These are phyloP conservation scores for Acronicta aceris DNA, from an alignment of 2,888 invertebrate species.

Conservation along the genomic window DNA sequence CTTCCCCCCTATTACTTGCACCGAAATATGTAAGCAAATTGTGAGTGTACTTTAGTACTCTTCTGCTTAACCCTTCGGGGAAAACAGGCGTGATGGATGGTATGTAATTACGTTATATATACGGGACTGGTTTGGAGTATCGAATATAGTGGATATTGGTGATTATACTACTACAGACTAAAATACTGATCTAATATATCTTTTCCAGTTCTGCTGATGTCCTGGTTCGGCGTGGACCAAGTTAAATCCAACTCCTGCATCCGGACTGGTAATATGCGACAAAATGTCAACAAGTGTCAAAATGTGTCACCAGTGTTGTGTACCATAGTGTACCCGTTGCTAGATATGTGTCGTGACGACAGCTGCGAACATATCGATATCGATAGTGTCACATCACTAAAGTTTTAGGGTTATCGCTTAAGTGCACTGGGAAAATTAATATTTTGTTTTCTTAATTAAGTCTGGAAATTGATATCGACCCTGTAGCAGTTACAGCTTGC, in stretches of 20 bases:
- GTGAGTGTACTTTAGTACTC: no score
- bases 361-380: slow-evolving; percentile 60
- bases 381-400: slow-evolving; percentile 48
- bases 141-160: no score
- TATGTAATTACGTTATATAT: no score
- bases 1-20: no score
- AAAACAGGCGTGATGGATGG: no score
- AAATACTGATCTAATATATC: no score
- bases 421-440: background rate
- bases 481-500: no score
- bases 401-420: slow-evolving; percentile 13
- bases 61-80: no score
- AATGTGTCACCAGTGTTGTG: slow-evolving; percentile 51
- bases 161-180: no score
- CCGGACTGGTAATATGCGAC: slow-evolving; percentile 83
- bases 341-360: slow-evolving; percentile 66
- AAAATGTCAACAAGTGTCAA: slow-evolving; percentile 53
- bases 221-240: slow-evolving; percentile 88
- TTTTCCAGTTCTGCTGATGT: slow-evolving; percentile 87
- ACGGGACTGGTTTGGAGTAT: no score
- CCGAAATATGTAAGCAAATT: no score
- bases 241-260: slow-evolving; percentile 86
- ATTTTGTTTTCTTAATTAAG: no score
- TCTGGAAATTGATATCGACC: background rate
- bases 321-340: slow-evolving; percentile 62